Evolutionary conservation across 2,888 invertebrate genomes (phyloP), one percentile per base, ranked within the genome.

Genomic region (Diploptera punctata): DNA sequence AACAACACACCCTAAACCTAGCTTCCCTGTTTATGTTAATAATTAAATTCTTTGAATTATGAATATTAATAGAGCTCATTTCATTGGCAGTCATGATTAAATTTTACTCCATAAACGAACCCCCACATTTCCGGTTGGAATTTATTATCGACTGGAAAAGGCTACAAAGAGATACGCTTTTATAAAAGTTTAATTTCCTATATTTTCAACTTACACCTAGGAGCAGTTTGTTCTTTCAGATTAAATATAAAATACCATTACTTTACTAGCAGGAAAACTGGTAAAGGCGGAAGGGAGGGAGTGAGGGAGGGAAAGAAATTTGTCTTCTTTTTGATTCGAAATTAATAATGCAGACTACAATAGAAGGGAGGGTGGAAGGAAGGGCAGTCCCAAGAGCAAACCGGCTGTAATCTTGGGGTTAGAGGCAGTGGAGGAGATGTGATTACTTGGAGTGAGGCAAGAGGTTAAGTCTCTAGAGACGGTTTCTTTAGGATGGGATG

Each of bases 231-330:
- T 29, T 57, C 31, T 29, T 57, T 57, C 57, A 57, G 57, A 24
- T 57, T 16, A 13, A 29, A 57, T 57, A 57, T 29, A 29, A 57
- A 57, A 16, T 2, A n/a, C 29, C n/a, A 2, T 29, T 4, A 29
- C 5, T 57, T 57, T 29, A 82, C 74, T 79, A 83, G 62, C 83
- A 82, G 65, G 82, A 82, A n/a, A n/a, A 82, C 81, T 7, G 78
- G 79, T 0, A 81, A 80, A 33, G 84, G 83, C 71, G 80, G 81
- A 60, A 83, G 81, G 1, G 76, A 77, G 1, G 81, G 80, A 75
- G 18, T 19, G 29, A 9, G 18, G 19, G 19, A 18, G 18, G 44
- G 29, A 47, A 70, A 49, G 38, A 38, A 24, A 68, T 47, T 68
- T 68, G 24, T 54, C 43, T 65, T 70, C 21, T 21, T 52, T 62